Evolutionary conservation across 2,888 invertebrate genomes (phyloP), one percentile per base, ranked within the genome.

Genomic region (Drymonia ruficornis): DNA sequence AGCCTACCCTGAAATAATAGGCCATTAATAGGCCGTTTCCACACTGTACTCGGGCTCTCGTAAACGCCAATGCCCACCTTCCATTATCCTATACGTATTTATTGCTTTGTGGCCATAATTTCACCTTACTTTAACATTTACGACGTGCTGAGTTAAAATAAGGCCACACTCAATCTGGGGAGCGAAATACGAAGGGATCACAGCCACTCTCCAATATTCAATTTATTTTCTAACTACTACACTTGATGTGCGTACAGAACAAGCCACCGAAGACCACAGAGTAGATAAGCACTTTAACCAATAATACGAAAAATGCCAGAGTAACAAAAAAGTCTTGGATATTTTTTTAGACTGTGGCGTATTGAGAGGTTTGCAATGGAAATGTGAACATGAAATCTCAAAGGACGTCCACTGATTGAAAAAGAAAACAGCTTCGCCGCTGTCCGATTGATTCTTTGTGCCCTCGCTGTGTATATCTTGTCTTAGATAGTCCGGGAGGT

Each of bases 371-470:
- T 72, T 71, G 71, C 61, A 68, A 72, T 76, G 72, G 76, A 78
- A 77, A 70, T 83, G 76, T 80, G 75, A 63, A 67, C 68, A 67
- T 59, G 70, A 67, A 76, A 70, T 76, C 87, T 75, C 86, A 53
- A 72, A 85, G 85, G 89, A 86, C 77, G 78, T 75, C 72, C 80
- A 80, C 82, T 90, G 90, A 89, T 90, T 90, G 90, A 87, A 90
- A 90, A 89, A 87, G 87, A 88, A 89, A 90, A 90, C 89, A 89
- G 86, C 81, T 84, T 84, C 82, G 74, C 81, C 86, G 77, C 78
- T 81, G 85, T 85, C 84, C 86, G 85, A 88, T 89, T 89, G 89
- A 89, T 87, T 89, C 86, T 83, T 81, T 83, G 85, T 81, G 76
- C 81, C 81, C 81, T 75, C 75, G 63, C 64, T 74, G 67, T 72